Conservation (phyloP, 2,888 invertebrate genomes). For the Tetrapedia diversipes region DNA sequence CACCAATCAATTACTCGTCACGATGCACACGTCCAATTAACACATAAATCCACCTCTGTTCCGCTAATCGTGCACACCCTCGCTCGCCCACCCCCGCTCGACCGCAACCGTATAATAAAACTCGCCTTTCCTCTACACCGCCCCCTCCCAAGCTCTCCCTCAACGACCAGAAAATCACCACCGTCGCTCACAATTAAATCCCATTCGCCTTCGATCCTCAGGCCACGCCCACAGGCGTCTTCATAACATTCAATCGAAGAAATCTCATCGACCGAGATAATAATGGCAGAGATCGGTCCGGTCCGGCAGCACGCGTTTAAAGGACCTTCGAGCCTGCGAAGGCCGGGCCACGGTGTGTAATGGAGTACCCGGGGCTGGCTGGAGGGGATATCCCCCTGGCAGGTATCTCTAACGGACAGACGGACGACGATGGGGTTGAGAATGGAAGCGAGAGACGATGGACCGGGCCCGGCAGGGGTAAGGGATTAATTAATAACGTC, state of each 20-base stretch:
- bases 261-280: slow-evolving; percentile 47
- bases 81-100: too few relatives aligned
- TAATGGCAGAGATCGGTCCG: slow-evolving; percentile 30
- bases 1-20: too few relatives aligned
- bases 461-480: slow-evolving; percentile 63
- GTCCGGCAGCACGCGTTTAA: slow-evolving; percentile 55
- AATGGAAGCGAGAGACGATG: slow-evolving; percentile 73
- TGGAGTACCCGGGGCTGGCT: slow-evolving; percentile 57
- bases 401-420: slow-evolving; percentile 72
- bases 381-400: slow-evolving; percentile 68
- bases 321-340: slow-evolving; percentile 64
- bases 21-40: neutral
- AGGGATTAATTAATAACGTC: slow-evolving; percentile 80
- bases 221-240: neutral
- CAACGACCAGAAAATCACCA: neutral
- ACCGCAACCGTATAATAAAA: too few relatives aligned
- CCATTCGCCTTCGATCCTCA: neutral
- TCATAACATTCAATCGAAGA: slow-evolving; percentile 37
- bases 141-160: neutral
- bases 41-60: too few relatives aligned
- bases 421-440: slow-evolving; percentile 72
- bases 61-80: too few relatives aligned
- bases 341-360: slow-evolving; percentile 55
- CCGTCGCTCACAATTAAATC: neutral
- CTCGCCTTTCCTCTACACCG: neutral